phyloP scores from a whole-genome alignment of 2,888 invertebrate species.

The Cheilosia impressa region DNA sequence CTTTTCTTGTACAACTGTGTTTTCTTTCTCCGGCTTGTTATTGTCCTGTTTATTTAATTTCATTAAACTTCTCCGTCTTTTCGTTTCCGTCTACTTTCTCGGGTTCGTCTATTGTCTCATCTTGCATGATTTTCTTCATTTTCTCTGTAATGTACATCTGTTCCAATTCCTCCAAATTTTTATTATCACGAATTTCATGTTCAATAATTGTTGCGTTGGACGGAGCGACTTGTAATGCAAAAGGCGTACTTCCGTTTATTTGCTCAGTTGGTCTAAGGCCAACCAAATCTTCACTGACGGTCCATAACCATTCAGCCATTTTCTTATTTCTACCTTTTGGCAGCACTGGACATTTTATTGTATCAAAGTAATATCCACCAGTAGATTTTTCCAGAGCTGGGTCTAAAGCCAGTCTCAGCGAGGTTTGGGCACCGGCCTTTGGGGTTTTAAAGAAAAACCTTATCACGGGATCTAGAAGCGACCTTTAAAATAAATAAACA shows the following conservation, averaged over 20 bases:
- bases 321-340: constrained; percentile 85
- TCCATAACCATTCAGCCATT: constrained; percentile 87
- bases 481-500: constrained; percentile 73
- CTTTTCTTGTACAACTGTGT: constrained; percentile 7
- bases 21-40: constrained; percentile 12
- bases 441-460: constrained; percentile 80
- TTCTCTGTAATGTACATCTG: constrained; percentile 51
- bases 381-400: constrained; percentile 80
- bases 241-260: constrained; percentile 31
- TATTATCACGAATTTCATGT: constrained; percentile 60
- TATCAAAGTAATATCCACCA: constrained; percentile 85
- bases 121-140: constrained; percentile 58
- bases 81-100: constrained; percentile 58
- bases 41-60: not conserved
- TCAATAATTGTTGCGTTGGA: constrained; percentile 60
- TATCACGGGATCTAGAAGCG: constrained; percentile 76
- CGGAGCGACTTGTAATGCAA: constrained; percentile 55
- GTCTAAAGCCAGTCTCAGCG: constrained; percentile 81
- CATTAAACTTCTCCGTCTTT: constrained; percentile 9
- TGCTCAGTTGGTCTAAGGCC: constrained; percentile 77
- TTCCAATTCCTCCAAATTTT: constrained; percentile 50
- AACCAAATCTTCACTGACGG: constrained; percentile 82
- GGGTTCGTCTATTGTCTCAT: constrained; percentile 59
- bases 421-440: constrained; percentile 82
- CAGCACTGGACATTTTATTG: constrained; percentile 84